Conservation (phyloP, 2,797 vertebrate species). For the Rhinella marina region DNA sequence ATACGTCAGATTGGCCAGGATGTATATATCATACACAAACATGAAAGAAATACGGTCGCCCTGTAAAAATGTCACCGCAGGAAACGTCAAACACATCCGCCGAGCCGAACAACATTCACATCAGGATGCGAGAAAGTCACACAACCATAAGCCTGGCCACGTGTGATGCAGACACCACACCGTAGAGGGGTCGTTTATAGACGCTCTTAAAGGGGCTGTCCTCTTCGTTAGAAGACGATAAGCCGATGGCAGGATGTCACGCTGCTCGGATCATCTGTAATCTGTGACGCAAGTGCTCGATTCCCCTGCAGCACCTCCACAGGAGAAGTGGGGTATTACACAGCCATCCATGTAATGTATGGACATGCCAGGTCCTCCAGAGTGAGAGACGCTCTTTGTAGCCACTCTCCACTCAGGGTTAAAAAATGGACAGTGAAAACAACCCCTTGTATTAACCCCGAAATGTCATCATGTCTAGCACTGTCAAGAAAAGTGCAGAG, state of each 20-base stretch:
- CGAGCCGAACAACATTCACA: neutral
- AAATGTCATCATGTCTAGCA: no score
- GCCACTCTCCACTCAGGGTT: no score
- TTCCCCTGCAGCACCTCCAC: neutral
- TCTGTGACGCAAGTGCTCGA: no score
- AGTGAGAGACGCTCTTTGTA: no score
- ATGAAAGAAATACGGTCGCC: neutral
- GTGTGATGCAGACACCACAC: neutral
- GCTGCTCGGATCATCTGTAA: no score
- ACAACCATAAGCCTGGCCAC: neutral
- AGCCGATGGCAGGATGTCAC: no score
- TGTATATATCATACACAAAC: slow-evolving; percentile 1
- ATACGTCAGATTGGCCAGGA: neutral
- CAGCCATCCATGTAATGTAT: neutral
- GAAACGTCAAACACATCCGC: neutral
- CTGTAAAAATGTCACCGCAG: neutral
- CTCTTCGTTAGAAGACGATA: neutral
- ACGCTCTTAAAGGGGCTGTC: no score
- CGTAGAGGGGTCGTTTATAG: neutral
- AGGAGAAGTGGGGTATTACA: neutral
- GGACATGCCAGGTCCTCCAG: neutral
- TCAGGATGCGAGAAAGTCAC: neutral
- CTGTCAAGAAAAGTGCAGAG: no score
- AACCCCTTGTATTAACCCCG: no score
- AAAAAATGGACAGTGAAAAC: no score